These are phyloP conservation scores for Porites rus DNA, from an alignment of 92 coral and sea anemone species.

Conservation along the genomic window DNA sequence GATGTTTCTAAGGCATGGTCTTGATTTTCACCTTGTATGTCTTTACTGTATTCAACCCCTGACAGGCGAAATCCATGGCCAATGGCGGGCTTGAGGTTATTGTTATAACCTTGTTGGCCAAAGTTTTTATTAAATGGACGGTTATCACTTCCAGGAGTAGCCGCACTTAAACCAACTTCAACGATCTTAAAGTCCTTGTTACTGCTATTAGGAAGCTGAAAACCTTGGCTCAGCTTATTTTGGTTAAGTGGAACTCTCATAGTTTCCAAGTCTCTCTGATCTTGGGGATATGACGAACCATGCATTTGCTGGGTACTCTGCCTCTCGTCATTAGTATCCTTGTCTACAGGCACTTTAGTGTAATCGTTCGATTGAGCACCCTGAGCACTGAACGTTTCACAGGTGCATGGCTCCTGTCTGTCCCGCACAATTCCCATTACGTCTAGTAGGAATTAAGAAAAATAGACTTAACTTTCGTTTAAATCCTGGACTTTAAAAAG, in stretches of 20 bases:
- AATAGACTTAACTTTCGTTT: neutral
- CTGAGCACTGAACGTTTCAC: constrained; percentile 44
- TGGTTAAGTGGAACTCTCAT: neutral
- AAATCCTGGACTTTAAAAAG: neutral
- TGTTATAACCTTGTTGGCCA: neutral
- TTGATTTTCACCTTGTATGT: neutral
- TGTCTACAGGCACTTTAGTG: neutral
- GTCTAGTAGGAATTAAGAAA: constrained; percentile 38
- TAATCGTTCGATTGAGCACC: constrained; percentile 9
- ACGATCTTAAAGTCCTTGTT: neutral
- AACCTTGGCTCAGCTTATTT: neutral
- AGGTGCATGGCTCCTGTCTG: constrained; percentile 57
- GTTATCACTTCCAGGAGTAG: neutral
- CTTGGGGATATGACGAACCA: neutral
- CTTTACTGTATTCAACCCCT: neutral
- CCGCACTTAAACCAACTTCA: neutral
- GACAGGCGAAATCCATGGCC: neutral
- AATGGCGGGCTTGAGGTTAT: neutral
- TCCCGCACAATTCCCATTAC: constrained; percentile 67
- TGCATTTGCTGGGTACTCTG: neutral
- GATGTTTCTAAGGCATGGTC: neutral
- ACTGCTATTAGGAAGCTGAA: neutral
- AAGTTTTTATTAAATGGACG: neutral
- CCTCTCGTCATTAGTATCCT: neutral
- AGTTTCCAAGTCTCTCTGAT: neutral